Evolutionary conservation across 2,113 vertebrate species (phyloP).

Genomic region (Cephalopterus ornatus): DNA sequence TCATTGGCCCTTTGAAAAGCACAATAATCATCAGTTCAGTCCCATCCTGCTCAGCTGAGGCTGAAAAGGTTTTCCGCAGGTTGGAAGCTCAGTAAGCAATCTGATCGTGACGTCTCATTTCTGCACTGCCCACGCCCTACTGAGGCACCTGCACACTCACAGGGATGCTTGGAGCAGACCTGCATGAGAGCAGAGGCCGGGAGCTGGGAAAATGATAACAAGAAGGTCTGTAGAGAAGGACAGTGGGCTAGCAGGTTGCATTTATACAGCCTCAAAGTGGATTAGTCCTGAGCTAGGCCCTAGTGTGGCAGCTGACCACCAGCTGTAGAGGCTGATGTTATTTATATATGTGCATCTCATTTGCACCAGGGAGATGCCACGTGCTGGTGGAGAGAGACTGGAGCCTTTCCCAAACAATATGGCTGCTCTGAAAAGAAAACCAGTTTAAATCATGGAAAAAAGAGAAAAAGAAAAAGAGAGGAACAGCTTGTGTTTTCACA

Average conservation of each 20-base stretch:
- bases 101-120: neutral
- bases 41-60: neutral
- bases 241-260: neutral
- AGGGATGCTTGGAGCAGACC: neutral
- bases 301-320: neutral
- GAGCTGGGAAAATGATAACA: neutral
- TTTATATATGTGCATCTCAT: neutral
- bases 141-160: accelerated
- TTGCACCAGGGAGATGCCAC: accelerated
- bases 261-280: neutral
- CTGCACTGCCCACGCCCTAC: neutral
- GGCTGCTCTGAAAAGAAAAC: neutral
- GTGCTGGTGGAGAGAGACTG: accelerated
- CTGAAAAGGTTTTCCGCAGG: neutral
- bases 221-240: neutral
- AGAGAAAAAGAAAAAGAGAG: neutral
- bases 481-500: neutral
- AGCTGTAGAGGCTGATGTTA: neutral
- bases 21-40: neutral
- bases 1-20: accelerated
- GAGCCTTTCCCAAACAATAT: neutral
- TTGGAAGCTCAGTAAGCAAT: neutral
- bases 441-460: neutral
- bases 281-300: neutral
- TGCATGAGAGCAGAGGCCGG: neutral